Evolutionary conservation across 2,797 vertebrate genomes (phyloP).

Genomic region (Psittacula derbiana): DNA sequence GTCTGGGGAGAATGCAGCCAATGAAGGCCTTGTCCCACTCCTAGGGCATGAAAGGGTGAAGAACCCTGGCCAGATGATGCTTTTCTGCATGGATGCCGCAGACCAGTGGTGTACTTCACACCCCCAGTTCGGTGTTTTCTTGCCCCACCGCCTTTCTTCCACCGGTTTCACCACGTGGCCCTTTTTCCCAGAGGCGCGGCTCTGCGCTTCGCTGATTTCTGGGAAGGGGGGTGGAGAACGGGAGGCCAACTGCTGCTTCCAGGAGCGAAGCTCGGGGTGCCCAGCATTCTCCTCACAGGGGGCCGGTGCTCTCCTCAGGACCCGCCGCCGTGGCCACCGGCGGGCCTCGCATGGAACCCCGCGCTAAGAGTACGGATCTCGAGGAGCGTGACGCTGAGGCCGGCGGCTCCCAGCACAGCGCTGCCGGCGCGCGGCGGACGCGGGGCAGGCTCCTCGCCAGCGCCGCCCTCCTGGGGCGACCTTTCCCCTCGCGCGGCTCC

Average conservation of each 20-base stretch:
- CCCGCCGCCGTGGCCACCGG: not conserved
- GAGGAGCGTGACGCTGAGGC: too few species aligned
- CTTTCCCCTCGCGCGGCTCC: slow-evolving; percentile 3
- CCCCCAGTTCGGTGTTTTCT: not conserved
- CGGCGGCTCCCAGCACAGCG: too few species aligned
- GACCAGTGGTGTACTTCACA: not conserved
- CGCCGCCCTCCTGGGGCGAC: not conserved
- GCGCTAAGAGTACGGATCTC: too few species aligned
- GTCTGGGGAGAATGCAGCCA: too few species aligned
- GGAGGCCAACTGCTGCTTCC: not conserved
- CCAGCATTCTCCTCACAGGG: too few species aligned
- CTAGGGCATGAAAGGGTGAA: not conserved
- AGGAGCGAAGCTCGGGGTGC: not conserved
- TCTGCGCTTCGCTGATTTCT: not conserved
- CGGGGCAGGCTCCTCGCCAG: not conserved
- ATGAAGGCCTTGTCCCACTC: not conserved
- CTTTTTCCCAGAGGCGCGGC: not conserved
- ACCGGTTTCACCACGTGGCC: not conserved
- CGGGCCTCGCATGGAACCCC: too few species aligned
- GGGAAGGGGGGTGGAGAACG: too few species aligned
- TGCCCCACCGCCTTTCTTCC: not conserved
- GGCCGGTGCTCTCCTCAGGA: not conserved
- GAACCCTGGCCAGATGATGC: too few species aligned
- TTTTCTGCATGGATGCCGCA: fast-evolving
- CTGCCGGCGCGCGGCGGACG: too few species aligned